Evolutionary conservation across 2,113 vertebrate genomes (phyloP).

Genomic region (Eptesicus fuscus): DNA sequence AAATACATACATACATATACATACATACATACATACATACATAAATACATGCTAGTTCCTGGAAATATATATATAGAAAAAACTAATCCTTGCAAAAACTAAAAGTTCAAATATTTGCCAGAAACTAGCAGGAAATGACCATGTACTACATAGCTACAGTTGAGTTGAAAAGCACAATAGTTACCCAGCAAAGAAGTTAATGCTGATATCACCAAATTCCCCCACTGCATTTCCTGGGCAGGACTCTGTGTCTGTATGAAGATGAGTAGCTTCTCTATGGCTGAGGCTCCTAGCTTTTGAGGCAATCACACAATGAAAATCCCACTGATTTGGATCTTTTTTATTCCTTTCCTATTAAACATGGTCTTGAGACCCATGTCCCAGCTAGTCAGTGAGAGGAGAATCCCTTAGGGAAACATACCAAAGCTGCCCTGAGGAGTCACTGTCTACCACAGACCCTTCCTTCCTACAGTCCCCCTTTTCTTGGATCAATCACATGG

Average conservation of each 20-base stretch:
- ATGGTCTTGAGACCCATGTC: rapidly evolving
- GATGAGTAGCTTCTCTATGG: not conserved
- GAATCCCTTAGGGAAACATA: not conserved
- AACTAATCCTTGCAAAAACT: not conserved
- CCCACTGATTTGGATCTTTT: not conserved
- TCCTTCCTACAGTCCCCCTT: not conserved
- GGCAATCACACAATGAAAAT: not conserved
- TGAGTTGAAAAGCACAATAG: not conserved
- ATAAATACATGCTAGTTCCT: not conserved
- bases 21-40: too few species aligned
- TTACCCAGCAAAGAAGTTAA: too few species aligned
- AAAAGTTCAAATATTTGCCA: not conserved
- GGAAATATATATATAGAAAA: not conserved
- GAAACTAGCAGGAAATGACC: not conserved
- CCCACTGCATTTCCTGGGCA: too few species aligned
- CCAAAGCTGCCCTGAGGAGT: not conserved
- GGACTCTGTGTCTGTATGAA: not conserved
- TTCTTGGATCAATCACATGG: not conserved
- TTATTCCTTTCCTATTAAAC: not conserved
- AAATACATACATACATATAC: too few species aligned
- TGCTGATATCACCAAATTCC: not conserved
- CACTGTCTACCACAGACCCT: not conserved
- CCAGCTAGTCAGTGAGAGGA: not conserved
- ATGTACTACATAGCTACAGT: not conserved
- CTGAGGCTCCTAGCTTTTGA: not conserved